Evolutionary conservation across 2,888 invertebrate genomes (phyloP), one percentile per base, ranked within the genome.

Genomic region (Camptogramma bilineatum): DNA sequence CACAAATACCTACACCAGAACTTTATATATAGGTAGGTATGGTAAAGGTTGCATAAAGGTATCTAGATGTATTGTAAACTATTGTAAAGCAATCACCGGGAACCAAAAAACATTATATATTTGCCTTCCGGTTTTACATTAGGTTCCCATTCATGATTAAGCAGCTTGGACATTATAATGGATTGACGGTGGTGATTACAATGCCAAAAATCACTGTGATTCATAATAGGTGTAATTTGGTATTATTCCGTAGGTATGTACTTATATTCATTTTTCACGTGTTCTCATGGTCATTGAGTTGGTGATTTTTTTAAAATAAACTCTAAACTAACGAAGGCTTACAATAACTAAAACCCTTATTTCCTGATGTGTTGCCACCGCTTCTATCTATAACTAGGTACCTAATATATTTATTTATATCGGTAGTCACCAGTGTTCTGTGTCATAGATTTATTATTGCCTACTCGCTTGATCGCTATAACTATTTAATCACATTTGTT

Each of bases 181-280:
- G 34, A n/a, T n/a, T 46, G 31, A 53, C 55, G n/a, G 55, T 61
- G 31, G 42, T 51, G 5, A 62, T 46, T 28, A 18, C 19, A 9
- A 44, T 55, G 51, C 21, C 51, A 55, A 60, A 65, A 65, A 56
- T 57, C n/a, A 56, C 64, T 48, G 42, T 61, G 39, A 39, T 28
- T 44, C 16, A 54, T 34, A 28, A 47, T 47, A 47, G 19, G 18
- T 10, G 55, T 57, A 19, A 69, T 73, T 73, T 72, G 60, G 66
- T 67, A 69, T 68, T 47, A 74, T 79, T 80, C 78, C 78, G 74
- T 64, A 64, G n/a, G n/a, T n/a, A n/a, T n/a, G n/a, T n/a, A n/a
- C n/a, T n/a, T n/a, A n/a, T n/a, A n/a, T 73, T 75, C 68, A 67
- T 65, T 64, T 54, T 69, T 68, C 64, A 64, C 68, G 73, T 76